phyloP scores from a whole-genome alignment of 2,888 invertebrate genomes.

The Escarpia spicata region DNA sequence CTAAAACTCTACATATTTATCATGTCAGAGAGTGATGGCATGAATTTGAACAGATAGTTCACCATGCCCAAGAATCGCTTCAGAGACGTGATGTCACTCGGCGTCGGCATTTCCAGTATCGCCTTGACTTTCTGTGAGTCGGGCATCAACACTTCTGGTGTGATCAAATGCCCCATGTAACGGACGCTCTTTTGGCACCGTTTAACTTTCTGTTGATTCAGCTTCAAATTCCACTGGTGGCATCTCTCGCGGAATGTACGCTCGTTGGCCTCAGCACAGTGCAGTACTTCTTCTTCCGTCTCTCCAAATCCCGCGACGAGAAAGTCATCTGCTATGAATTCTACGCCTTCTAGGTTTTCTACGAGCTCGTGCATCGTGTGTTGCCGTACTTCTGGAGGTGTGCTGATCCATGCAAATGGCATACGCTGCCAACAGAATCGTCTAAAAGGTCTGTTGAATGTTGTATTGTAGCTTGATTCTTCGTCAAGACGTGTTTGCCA shows the following conservation, averaged over 20 bases:
- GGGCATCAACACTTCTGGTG: background rate
- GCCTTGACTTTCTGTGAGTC: too few species aligned
- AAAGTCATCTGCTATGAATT: background rate
- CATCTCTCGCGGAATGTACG: background rate
- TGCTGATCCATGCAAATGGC: background rate
- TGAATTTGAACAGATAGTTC: background rate
- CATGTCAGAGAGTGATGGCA: background rate
- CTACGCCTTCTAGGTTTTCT: background rate
- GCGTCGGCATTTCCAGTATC: background rate
- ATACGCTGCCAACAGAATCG: background rate
- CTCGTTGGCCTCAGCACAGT: background rate
- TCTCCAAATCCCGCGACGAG: background rate
- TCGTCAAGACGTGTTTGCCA: background rate
- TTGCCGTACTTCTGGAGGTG: background rate
- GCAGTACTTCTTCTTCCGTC: background rate
- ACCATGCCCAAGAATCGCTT: background rate
- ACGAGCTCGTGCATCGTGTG: background rate
- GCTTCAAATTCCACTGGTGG: background rate
- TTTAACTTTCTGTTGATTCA: background rate
- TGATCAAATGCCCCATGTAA: background rate
- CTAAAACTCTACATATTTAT: background rate
- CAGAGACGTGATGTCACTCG: background rate
- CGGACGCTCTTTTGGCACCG: background rate
- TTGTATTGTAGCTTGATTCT: background rate
- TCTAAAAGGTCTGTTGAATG: background rate